phyloP scores from a whole-genome alignment of 2,888 invertebrate genomes.

The Caenorhabditis becei region DNA sequence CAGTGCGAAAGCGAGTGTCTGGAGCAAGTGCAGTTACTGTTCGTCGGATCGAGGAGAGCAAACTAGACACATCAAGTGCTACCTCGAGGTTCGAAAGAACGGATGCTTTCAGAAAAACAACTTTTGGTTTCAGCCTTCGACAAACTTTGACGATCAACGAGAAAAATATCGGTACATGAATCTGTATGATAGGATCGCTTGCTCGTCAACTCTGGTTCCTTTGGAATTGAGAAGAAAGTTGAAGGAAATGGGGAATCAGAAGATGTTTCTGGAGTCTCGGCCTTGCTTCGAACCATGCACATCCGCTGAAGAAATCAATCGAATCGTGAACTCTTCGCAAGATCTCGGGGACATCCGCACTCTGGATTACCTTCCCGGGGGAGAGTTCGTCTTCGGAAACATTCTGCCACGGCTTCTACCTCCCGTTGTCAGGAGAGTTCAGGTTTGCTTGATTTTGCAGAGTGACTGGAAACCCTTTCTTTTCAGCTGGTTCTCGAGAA shows the following conservation, averaged over 20 bases:
- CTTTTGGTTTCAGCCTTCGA: slow-evolving; percentile 44
- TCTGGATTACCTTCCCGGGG: slow-evolving; percentile 66
- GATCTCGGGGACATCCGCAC: slow-evolving; percentile 61
- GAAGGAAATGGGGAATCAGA: slow-evolving; percentile 24
- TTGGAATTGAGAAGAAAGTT: slow-evolving; percentile 51
- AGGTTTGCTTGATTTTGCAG: slow-evolving; percentile 11
- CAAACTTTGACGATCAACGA: background rate
- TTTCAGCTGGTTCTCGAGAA: slow-evolving; percentile 52
- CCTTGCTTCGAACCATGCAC: slow-evolving; percentile 52
- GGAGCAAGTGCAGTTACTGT: slow-evolving; percentile 65
- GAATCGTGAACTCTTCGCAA: slow-evolving; percentile 53
- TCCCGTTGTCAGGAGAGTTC: slow-evolving; percentile 60
- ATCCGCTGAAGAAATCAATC: slow-evolving; percentile 32
- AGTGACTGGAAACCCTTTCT: background rate
- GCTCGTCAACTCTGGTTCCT: slow-evolving; percentile 60
- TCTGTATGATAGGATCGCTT: slow-evolving; percentile 49
- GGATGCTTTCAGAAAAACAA: background rate
- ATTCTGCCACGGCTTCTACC: slow-evolving; percentile 64
- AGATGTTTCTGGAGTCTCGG: slow-evolving; percentile 33
- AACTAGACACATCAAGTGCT: slow-evolving; percentile 48
- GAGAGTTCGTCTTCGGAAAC: slow-evolving; percentile 68
- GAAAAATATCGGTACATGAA: slow-evolving; percentile 16
- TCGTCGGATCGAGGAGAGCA: slow-evolving; percentile 62
- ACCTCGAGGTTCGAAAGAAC: slow-evolving; percentile 22
- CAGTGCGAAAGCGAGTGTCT: slow-evolving; percentile 28